Percentiles rank a stretch among this genome's conserved stretches.
Evolutionary conservation across 2,888 invertebrate genomes (phyloP).

Genomic region (Pammene fasciana): DNA sequence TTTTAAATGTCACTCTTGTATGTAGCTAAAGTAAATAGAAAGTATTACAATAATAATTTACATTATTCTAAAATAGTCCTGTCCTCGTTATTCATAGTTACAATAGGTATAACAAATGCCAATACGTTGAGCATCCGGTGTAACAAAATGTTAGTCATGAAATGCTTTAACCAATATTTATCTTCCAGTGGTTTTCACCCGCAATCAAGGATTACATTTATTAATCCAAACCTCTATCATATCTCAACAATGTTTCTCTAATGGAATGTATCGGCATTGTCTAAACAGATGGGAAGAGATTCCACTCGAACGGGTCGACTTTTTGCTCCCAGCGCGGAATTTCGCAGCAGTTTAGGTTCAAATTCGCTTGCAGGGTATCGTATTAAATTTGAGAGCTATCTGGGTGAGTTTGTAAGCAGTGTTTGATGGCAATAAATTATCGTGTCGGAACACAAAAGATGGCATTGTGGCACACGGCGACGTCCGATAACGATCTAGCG

Average conservation of each 20-base stretch:
- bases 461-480: conserved; percentile 78
- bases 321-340: conserved; percentile 32
- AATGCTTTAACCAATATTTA: conserved; percentile 2
- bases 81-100: no score
- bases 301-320: conserved; percentile 19
- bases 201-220: conserved; percentile 15
- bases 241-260: conserved; percentile 34
- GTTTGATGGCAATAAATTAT: conserved; percentile 79
- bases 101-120: no score
- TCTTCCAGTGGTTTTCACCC: conserved; percentile 2
- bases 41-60: no score
- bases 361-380: conserved; percentile 49
- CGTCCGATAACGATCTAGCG: conserved; percentile 73
- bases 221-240: conserved; percentile 23
- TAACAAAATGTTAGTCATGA: conserved; percentile 1
- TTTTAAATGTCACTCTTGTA: no score
- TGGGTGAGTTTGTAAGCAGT: conserved; percentile 68
- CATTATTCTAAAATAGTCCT: no score
- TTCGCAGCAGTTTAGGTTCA: conserved; percentile 35
- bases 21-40: no score
- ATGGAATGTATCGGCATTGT: conserved; percentile 44
- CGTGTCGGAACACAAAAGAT: conserved; percentile 79
- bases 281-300: conserved; percentile 42
- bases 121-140: no score
- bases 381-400: conserved; percentile 66